Base-by-base conservation (phyloP, 2,113 vertebrate species). In the Grammomys surdaster region DNA sequence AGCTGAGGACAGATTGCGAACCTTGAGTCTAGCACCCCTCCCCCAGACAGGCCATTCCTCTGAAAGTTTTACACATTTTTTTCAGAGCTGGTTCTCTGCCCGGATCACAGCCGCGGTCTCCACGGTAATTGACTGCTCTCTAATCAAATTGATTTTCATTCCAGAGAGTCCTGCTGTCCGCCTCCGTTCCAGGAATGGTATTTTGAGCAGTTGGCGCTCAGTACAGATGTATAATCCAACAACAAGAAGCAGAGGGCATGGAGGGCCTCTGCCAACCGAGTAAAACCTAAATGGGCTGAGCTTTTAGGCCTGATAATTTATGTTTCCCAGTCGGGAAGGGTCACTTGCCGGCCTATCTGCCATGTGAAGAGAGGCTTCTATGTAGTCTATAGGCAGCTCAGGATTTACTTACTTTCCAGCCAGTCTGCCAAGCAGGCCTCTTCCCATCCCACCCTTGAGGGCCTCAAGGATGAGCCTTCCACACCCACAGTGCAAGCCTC, bases 121-220 rank as follows among this genome's bases (percentile, higher is more conserved):
- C 58, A 0, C 14, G 58, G 96, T 93, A 95, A 98, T 95, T 96
- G 97, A 97, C 97, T 93, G 97, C 97, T 96, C 97, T 91, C 97
- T 98, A 96, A 98, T 98, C 98, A 95, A 93, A 98, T 97, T 89
- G 98, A 97, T 98, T 97, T 98, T 97, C 97, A 92, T 98, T 96
- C 96, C 97, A 40, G 88, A 56, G 97, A 97, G 96, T 94, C 93
- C 98, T 94, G 97, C 82, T 95, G 82, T 97, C 97, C 87, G 0
- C 98, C 97, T 97, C 95, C 65, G 19, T 98, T 98, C 98, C 98
- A 97, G 98, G 98, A 98, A 98, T 89, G 95, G 97, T 96, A 96
- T 98, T 98, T 96, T 93, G 93, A 97, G 97, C 95, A 19, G 96
- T 96, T 97, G 90, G 91, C 90, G 1, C 97, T 88, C 22, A 31